Evolutionary conservation across 2,797 vertebrate species (phyloP).

Genomic region (Cryptoblepharus egeriae): DNA sequence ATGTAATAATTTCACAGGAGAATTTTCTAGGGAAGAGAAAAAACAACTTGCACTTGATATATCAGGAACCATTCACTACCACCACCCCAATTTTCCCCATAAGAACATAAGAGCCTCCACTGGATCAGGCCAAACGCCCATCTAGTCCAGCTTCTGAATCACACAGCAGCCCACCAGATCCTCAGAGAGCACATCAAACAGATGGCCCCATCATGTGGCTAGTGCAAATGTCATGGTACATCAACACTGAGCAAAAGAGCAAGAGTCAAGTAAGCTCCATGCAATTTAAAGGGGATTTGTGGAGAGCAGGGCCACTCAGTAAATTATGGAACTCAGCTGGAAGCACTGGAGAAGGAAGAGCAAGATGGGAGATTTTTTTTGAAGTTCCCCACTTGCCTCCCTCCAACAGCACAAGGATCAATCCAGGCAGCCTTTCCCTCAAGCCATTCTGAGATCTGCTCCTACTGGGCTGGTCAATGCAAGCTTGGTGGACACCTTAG

Average conservation of each 20-base stretch:
- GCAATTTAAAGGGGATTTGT: not conserved
- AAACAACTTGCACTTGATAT: not conserved
- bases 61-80: not conserved
- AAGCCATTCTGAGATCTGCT: not conserved
- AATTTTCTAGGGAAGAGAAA: slow-evolving; percentile 44
- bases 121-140: too few species aligned
- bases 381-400: too few species aligned
- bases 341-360: not conserved
- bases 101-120: too few species aligned
- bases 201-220: too few species aligned
- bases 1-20: slow-evolving; percentile 39
- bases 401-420: too few species aligned
- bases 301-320: not conserved
- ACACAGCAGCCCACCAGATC: too few species aligned
- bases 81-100: not conserved
- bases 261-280: not conserved
- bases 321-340: not conserved
- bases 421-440: too few species aligned
- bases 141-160: too few species aligned
- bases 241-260: not conserved
- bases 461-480: not conserved
- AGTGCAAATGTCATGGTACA: not conserved
- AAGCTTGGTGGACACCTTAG: not conserved
- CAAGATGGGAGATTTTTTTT: not conserved
- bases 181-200: too few species aligned